Base-by-base conservation (phyloP, 1,140 invertebrate species). In the Notospermus geniculatus region DNA sequence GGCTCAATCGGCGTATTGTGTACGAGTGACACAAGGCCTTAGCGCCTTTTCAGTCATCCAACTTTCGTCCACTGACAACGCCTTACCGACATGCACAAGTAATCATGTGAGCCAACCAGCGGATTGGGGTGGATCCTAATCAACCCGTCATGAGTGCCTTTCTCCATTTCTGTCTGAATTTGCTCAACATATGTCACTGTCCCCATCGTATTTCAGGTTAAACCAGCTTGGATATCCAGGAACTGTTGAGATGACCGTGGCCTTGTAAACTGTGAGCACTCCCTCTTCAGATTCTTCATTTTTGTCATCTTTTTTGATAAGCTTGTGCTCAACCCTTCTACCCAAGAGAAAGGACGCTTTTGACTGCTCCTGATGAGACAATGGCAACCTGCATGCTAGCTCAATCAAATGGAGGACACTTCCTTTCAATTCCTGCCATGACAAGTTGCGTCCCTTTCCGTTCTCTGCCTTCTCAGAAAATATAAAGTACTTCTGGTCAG, bases 141-240 rank as follows among this genome's bases (percentile, higher is more conserved):
- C n/a, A n/a, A n/a, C n/a, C n/a, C n/a, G n/a, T n/a, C n/a, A n/a
- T n/a, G n/a, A n/a, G n/a, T n/a, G n/a, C 39, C 39, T 13, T 43
- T 43, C 19, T 19, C 19, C 11, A 43, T 43, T 43, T 43, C 39
- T 13, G 39, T 19, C 19, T 11, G 11, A 19, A 43, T 43, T 43
- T 43, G 39, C 19, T 43, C 39, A 0, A 55, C 66, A 62, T 68
- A 68, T 55, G 29, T 22, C 32, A 25, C 50, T 17, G 41, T 65
- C 60, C 53, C 22, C 32, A 15, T 58, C 52, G 41, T 67, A 64
- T 59, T 67, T 57, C 13, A 67, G 28, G 45, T 67, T 67, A 41
- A 63, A 67, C 63, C 63, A 67, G 7, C 57, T 29, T 27, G 55
- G 50, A 55, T 64, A 64, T 11, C 62, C 59, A 27, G 62, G 66